A percentile compares a stretch with the other conserved stretches of the same genome.
Evolutionary conservation across 2,113 vertebrate species (phyloP).

Genomic region (Cyanoramphus novaezelandiae): DNA sequence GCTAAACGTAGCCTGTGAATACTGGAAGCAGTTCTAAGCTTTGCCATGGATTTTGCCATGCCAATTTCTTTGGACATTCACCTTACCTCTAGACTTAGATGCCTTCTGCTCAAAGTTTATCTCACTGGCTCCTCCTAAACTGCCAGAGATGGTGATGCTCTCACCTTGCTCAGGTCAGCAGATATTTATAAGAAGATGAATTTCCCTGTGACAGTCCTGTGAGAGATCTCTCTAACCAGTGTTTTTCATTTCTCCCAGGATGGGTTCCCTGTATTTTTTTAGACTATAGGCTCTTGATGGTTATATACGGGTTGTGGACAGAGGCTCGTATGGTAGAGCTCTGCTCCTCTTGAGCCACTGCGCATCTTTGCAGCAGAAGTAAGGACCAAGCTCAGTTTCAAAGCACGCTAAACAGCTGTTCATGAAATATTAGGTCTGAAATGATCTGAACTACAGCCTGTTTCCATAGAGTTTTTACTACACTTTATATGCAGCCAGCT

Average conservation of each 20-base stretch:
- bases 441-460: not conserved
- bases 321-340: not conserved
- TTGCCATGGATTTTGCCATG: not conserved
- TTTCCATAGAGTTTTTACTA: not conserved
- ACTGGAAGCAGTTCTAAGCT: not conserved
- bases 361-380: not conserved
- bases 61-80: accelerated
- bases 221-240: not conserved
- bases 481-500: not conserved
- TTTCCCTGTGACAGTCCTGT: not conserved
- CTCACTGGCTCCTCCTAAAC: not conserved
- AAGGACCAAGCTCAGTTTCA: not conserved
- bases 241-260: not conserved
- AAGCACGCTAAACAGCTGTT: not conserved
- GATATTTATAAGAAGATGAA: not conserved
- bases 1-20: not conserved
- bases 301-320: not conserved
- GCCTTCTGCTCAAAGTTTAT: not conserved
- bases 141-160: accelerated
- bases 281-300: not conserved
- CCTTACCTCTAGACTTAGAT: not conserved
- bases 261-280: not conserved
- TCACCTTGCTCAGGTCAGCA: not conserved
- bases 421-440: not conserved
- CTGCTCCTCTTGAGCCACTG: not conserved